Conservation (phyloP, 2,888 invertebrate genomes). For the Eilema caniola region DNA sequence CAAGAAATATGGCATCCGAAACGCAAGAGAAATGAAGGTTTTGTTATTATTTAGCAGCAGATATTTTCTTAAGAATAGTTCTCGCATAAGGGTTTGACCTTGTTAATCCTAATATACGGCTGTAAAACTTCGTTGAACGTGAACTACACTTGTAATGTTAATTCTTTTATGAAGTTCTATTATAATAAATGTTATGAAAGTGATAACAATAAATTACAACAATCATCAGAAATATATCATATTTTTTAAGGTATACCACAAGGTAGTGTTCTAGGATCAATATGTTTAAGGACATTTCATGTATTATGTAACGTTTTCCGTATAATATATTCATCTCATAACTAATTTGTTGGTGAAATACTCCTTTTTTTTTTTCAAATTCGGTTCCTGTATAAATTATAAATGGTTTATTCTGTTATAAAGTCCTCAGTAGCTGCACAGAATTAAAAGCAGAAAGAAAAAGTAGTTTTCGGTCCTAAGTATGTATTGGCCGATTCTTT, state of each 20-base stretch:
- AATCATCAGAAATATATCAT: background rate
- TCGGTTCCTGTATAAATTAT: no score
- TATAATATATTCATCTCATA: no score
- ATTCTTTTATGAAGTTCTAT: background rate
- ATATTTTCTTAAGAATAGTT: background rate
- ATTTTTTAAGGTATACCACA: background rate
- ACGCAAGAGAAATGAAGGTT: background rate
- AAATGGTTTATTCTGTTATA: no score
- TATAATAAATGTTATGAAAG: background rate
- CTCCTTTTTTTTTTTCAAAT: no score
- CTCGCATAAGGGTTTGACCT: background rate
- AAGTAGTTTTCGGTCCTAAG: no score
- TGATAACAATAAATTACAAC: background rate
- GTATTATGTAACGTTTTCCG: background rate
- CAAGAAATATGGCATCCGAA: background rate
- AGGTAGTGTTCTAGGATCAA: background rate
- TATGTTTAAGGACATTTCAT: background rate
- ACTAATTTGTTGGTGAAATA: no score
- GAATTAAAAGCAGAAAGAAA: no score
- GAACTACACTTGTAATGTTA: background rate
- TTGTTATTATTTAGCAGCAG: background rate
- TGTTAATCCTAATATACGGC: background rate
- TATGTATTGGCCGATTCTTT: no score
- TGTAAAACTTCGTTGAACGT: background rate
- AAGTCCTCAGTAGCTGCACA: no score